Base-by-base conservation (phyloP, 2,888 invertebrate species). In the Blastobasis lacticolella region DNA sequence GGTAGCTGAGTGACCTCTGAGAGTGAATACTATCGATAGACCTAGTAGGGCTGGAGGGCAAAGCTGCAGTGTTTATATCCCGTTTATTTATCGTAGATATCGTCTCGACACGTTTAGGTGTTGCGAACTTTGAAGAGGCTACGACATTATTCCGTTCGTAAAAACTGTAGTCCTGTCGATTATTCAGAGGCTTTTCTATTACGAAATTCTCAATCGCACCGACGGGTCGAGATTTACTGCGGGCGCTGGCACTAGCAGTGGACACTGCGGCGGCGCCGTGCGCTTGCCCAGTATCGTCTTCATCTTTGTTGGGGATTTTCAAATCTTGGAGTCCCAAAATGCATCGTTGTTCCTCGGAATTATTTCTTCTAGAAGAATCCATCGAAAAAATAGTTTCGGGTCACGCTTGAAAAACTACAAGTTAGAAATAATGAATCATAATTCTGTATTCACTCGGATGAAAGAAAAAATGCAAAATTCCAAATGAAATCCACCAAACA, bases 41-140 rank as follows among this genome's bases (percentile, higher is more conserved):
- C 61, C 90, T 89, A 44, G 91, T 90, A 38, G 91, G 91, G 64
- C 91, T 91, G n/a, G 77, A 69, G 23, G 86, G 81, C 50, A 86
- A 58, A 43, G 82, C 80, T 53, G 79, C 62, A 49, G 78, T 77
- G 64, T 80, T 83, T 66, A 79, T 78, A 66, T 83, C 81, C 49
- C 82, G 78, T 71, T 84, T 83, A 66, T 76, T 81, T 62, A 76
- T 73, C 61, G 89, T 81, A 52, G 89, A 89, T 57, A 91, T 89
- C 49, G 90, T 90, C 69, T 93, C 93, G 6, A 94, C 91, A 59
- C 92, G 90, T 71, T 94, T 94, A 49, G 94, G 93, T 42, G 93
- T 93, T 45, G 94, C 93, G 72, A 92, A 95, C 73, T 94, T 94
- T 7, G 94, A 93, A 48, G 94, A 92, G 23, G 93, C 92, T 64